These are phyloP conservation scores for Hypomecis atomaria DNA, from an alignment of 2,888 invertebrate genomes.

Conservation along the genomic window DNA sequence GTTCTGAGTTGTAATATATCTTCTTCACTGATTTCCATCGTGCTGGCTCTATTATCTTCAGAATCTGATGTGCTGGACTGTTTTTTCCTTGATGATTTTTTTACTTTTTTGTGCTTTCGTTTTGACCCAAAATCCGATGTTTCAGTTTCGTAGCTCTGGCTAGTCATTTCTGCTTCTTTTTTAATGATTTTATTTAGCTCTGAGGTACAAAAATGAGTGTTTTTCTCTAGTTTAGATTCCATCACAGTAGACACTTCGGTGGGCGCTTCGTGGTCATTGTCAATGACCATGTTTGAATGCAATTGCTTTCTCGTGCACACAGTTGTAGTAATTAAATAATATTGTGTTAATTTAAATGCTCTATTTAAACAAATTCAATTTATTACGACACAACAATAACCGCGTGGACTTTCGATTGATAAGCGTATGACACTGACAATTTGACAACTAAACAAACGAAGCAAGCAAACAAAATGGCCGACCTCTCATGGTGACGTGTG, in stretches of 20 bases:
- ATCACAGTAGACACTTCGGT: conserved; percentile 43
- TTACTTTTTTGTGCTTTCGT: conserved; percentile 27
- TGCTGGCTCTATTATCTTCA: conserved; percentile 26
- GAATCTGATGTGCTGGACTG: conserved; percentile 21
- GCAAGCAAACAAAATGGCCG: no score
- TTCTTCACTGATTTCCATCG: conserved; percentile 49
- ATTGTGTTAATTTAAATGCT: not conserved
- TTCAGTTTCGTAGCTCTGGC: not conserved
- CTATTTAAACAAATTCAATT: not conserved
- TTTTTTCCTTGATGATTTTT: conserved; percentile 35
- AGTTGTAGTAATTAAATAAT: conserved; percentile 1
- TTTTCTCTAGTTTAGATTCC: not conserved
- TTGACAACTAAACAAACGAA: no score
- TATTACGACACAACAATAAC: conserved; percentile 1
- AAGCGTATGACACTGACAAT: no score
- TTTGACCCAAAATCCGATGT: not conserved
- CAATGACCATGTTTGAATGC: conserved; percentile 57
- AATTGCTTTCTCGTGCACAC: not conserved
- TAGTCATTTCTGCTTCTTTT: not conserved
- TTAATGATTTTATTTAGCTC: not conserved
- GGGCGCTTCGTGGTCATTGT: conserved; percentile 51
- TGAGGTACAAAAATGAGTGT: not conserved
- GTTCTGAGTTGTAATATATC: conserved; percentile 67
- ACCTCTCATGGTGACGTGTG: no score
- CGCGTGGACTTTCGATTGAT: not conserved